Percentiles rank a stretch among this genome's conserved stretches.
Evolutionary conservation across 2,888 invertebrate genomes (phyloP).

Genomic region (Calliphora vomitoria): DNA sequence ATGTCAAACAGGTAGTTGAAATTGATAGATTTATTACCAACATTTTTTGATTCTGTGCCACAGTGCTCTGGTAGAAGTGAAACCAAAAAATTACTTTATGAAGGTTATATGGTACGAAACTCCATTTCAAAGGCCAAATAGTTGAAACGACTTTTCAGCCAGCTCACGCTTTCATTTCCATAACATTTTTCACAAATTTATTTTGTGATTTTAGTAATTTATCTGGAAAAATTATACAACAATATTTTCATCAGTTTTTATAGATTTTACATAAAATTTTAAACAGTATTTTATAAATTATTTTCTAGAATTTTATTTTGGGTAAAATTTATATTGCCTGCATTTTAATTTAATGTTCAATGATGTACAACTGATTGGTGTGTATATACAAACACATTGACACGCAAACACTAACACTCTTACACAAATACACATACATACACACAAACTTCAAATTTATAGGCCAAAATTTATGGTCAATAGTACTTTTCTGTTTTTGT

Average conservation of each 20-base stretch:
- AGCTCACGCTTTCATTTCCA: too few species aligned
- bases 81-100: too few species aligned
- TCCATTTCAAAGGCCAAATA: too few species aligned
- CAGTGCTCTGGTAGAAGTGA: too few species aligned
- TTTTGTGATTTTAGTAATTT: conserved; percentile 1
- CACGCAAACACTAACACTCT: background rate
- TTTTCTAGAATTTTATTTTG: background rate
- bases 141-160: too few species aligned
- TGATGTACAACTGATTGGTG: conserved; percentile 66
- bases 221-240: background rate
- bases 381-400: conserved; percentile 6
- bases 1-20: too few species aligned
- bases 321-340: conserved; percentile 42
- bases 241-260: conserved; percentile 11
- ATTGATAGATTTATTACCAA: too few species aligned
- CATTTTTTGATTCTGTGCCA: too few species aligned
- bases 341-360: conserved; percentile 68
- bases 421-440: background rate
- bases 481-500: conserved; percentile 44
- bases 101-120: too few species aligned
- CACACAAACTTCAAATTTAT: conserved; percentile 52
- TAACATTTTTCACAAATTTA: background rate
- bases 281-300: conserved; percentile 3
- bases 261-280: background rate
- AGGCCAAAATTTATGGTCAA: conserved; percentile 70